Base-by-base conservation (phyloP, 2,113 vertebrate genomes). In the Centrocercus urophasianus region DNA sequence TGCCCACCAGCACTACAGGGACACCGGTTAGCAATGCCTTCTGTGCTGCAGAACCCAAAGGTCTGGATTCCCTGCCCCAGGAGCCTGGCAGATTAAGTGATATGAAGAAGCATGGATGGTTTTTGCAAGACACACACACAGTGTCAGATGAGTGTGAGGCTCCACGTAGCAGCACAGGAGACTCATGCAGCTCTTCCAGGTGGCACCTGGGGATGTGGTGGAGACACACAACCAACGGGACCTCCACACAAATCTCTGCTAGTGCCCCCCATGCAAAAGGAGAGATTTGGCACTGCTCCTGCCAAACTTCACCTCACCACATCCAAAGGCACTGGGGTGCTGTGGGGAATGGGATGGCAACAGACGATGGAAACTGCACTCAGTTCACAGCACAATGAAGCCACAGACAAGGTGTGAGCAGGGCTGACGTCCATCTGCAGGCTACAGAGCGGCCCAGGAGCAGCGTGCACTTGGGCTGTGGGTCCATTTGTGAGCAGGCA, bases 211-310 rank as follows among this genome's bases (percentile, higher is more conserved):
- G 45, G 40, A 32, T 7, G 25, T 13, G 30, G 30, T 11, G 30
- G 6, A 61, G 25, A 30, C 60, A 52, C 3, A 0, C 0, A 2
- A 30, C 38, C 2, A 0, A 30, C 14, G 8, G 30, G 25, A 32
- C 2, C 0, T 24, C 0, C 3, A 61, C 61, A 4, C 18, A 30
- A 5, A 48, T 7, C 36, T 20, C 71, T 3, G 21, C 36, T 17
- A 1, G 0, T 3, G 47, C 38, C 45, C 47, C 3, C 1, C 3
- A 0, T 0, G n/a, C 2, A 2, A 47, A 34, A 34, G 0, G 0
- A 73, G 40, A 42, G 24, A 25, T 25, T 34, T 67, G 0, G 0
- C 5, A 59, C 59, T 12, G 28, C 3, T 61, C 61, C 24, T 1
- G 6, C 63, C 13, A 2, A 0, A 22, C 63, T 79, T 36, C 2